Conservation (phyloP, 2,888 invertebrate species). For the Orthosia gracilis region DNA sequence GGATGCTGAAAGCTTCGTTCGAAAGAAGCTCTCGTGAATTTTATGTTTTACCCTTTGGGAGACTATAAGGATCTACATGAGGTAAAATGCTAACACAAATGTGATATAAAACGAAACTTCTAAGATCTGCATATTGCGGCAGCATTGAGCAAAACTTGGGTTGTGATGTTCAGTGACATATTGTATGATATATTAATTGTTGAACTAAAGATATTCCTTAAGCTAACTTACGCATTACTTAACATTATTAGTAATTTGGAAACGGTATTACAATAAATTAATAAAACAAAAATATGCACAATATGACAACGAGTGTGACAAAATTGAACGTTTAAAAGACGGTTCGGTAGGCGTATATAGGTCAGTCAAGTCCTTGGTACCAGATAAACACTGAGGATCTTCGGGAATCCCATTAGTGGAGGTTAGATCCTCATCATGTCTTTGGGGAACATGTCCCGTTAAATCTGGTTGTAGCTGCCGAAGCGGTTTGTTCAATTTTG, state of each 20-base stretch:
- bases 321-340: conserved; percentile 71
- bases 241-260: conserved; percentile 85
- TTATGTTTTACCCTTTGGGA: not conserved
- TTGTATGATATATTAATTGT: conserved; percentile 82
- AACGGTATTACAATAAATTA: conserved; percentile 85
- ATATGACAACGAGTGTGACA: conserved; percentile 73
- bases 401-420: conserved; percentile 9
- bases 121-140: conserved; percentile 34
- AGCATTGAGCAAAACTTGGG: conserved; percentile 73
- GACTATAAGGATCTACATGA: not conserved
- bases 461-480: conserved; percentile 69
- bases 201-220: conserved; percentile 83
- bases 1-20: not conserved
- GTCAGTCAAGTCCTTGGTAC: conserved; percentile 63
- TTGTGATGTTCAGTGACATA: conserved; percentile 82
- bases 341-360: conserved; percentile 58
- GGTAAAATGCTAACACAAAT: conserved; percentile 37
- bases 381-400: conserved; percentile 39
- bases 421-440: conserved; percentile 14
- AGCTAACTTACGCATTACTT: conserved; percentile 89
- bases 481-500: conserved; percentile 69
- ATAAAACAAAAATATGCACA: conserved; percentile 86
- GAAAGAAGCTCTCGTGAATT: not conserved
- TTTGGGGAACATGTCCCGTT: conserved; percentile 42
- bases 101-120: conserved; percentile 25